Evolutionary conservation across 2,113 vertebrate genomes (phyloP), one percentile per base, ranked within the genome.

Genomic region (Nannobrachium achirus): DNA sequence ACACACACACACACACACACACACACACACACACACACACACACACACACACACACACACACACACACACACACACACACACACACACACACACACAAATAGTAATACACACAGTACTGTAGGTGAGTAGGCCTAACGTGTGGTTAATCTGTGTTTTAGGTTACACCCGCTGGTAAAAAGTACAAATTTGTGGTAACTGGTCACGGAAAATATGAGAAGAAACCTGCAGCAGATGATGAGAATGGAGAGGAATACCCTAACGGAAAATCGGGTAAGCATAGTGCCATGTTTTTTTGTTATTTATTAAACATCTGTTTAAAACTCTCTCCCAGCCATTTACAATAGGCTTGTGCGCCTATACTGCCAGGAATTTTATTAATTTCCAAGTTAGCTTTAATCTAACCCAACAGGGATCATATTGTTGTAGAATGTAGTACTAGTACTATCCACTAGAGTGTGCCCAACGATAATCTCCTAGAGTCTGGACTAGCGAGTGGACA

Each of bases 161-260:
- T 79, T 10, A 56, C 84, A 52, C 64, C 91, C 0, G 87, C 91
- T 65, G 90, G 91, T 66, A 96, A 95, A 86, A 96, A 88, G 78
- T 98, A 94, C 73, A 98, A 94, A 70, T 99, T 96, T 71, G 91
- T 99, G 78, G 87, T 96, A 61, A 95, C 93, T 0, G 97, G 96
- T 50, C 98, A 99, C 0, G 98, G 98, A 14, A 97, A 97, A 77
- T 99, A 98, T 7, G 95, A 98, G 90, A 99, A 97, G 81, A 93
- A 33, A 33, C 96, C 61, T 75, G 1, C 91, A 0, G 63, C 92
- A 80, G 92, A 94, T 0, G 90, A 93, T 20, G 78, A 86, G 71
- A 39, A 84, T 19, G 80, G 69, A 64, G 84, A 19, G 63, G 69
- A 78, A 7, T 87, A 79, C 64, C 33, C 62, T 1, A 88, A 86